phyloP scores from a whole-genome alignment of 2,797 vertebrate genomes.

The Acrossocheilus wenchowensis region DNA sequence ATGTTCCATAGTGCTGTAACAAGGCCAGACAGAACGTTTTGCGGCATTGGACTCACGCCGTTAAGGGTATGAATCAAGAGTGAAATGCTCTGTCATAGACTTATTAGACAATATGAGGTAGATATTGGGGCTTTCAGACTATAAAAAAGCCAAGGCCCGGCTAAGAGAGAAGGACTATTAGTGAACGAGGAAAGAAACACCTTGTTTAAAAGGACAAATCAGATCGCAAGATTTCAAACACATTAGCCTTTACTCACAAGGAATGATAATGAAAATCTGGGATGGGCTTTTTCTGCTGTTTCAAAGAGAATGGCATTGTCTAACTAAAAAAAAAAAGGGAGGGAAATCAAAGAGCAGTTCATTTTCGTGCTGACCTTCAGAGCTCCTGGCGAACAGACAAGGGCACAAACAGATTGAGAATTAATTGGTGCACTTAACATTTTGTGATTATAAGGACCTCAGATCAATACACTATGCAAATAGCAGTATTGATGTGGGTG shows the following conservation, averaged over 20 bases:
- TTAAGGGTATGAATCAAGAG: constrained; percentile 77
- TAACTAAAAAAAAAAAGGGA: constrained; percentile 66
- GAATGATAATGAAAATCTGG: constrained; percentile 82
- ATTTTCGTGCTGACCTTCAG: constrained; percentile 92
- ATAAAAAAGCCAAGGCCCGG: constrained; percentile 69
- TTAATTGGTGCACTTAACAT: constrained; percentile 99
- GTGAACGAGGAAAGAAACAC: constrained; percentile 77
- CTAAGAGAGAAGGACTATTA: constrained; percentile 69
- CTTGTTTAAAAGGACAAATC: constrained; percentile 84
- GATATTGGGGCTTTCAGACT: constrained; percentile 73
- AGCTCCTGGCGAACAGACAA: constrained; percentile 84
- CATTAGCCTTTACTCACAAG: constrained; percentile 80
- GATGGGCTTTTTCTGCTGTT: constrained; percentile 71
- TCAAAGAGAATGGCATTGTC: constrained; percentile 77
- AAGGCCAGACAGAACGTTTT: constrained; percentile 67
- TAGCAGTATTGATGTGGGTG: constrained; percentile 85
- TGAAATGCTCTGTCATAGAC: constrained; percentile 73
- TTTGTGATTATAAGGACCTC: constrained; percentile 95
- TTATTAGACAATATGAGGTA: constrained; percentile 79
- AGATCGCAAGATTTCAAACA: constrained; percentile 85
- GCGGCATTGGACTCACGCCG: constrained; percentile 49
- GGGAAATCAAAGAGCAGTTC: constrained; percentile 83
- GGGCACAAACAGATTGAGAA: constrained; percentile 93
- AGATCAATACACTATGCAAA: constrained; percentile 96
- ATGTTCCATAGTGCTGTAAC: constrained; percentile 74